phyloP scores from a whole-genome alignment of 2,113 vertebrate species.

The Heloderma charlesbogerti region DNA sequence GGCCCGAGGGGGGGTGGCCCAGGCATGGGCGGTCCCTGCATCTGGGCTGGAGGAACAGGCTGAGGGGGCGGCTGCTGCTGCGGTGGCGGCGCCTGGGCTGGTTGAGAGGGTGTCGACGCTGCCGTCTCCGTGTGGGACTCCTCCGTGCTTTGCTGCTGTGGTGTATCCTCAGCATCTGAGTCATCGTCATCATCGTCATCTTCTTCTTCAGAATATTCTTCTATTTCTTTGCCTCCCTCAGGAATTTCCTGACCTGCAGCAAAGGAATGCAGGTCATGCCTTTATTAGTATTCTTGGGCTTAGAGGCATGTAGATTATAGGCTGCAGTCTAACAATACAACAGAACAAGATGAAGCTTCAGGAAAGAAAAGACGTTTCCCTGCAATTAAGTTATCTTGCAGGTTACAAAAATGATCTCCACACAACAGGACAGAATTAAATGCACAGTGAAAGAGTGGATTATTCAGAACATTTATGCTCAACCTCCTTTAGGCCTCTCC shows the following conservation, averaged over 20 bases:
- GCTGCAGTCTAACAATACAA: neutral
- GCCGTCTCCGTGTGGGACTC: conserved; percentile 72
- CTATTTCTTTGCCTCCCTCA: conserved; percentile 93
- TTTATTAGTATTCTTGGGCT: neutral
- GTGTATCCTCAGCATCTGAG: conserved; percentile 87
- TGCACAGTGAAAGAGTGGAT: neutral
- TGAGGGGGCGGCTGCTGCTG: conserved; percentile 72
- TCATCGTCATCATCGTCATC: conserved; percentile 89
- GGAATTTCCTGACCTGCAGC: conserved; percentile 93
- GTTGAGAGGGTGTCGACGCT: conserved; percentile 67
- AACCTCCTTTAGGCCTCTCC: neutral
- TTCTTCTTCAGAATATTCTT: conserved; percentile 82
- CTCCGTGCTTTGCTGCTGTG: conserved; percentile 81
- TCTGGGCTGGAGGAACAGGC: conserved; percentile 79
- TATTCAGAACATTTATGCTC: neutral
- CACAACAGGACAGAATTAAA: neutral
- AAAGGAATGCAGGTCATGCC: conserved; percentile 21
- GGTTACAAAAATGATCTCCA: neutral
- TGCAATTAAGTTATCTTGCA: neutral
- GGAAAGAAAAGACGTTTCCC: neutral
- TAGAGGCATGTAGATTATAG: neutral
- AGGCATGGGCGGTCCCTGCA: conserved; percentile 92
- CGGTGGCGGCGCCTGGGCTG: conserved; percentile 64
- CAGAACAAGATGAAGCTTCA: neutral
- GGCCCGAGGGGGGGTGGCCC: conserved; percentile 94